Conservation (phyloP, 2,888 invertebrate species). For the Monochamus alternatus region DNA sequence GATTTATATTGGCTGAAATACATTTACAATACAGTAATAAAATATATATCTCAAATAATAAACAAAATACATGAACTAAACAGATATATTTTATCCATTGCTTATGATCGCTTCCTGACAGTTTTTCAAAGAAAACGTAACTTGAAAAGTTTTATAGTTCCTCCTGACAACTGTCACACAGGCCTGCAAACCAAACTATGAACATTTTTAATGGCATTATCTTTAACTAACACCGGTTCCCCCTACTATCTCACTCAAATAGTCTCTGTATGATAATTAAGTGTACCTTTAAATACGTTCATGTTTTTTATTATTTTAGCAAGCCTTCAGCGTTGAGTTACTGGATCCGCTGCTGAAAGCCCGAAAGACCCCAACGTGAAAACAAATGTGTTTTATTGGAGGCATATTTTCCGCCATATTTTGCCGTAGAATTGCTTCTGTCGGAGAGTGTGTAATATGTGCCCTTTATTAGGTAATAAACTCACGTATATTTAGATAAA, state of each 20-base stretch:
- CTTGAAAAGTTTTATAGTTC: too few relatives aligned
- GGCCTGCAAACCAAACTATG: too few relatives aligned
- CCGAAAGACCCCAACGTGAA: background rate
- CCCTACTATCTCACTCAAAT: slow-evolving; percentile 9
- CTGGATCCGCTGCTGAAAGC: background rate
- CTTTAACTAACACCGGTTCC: too few relatives aligned
- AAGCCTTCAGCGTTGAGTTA: slow-evolving; percentile 30
- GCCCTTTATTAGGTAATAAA: slow-evolving; percentile 19
- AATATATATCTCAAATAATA: too few relatives aligned
- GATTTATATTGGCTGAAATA: too few relatives aligned
- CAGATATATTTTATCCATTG: too few relatives aligned
- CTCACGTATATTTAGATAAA: background rate
- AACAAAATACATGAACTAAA: too few relatives aligned
- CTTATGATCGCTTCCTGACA: too few relatives aligned
- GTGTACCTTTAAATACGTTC: slow-evolving; percentile 36
- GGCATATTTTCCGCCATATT: slow-evolving; percentile 14
- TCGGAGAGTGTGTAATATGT: background rate
- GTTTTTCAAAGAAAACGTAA: too few relatives aligned
- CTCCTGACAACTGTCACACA: too few relatives aligned
- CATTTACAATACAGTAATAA: too few relatives aligned
- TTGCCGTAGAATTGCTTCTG: slow-evolving; percentile 4
- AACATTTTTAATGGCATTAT: too few relatives aligned
- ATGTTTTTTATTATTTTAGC: slow-evolving; percentile 41
- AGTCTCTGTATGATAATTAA: slow-evolving; percentile 31
- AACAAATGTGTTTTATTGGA: slow-evolving; percentile 20